Evolutionary conservation across 2,797 vertebrate genomes (phyloP), one percentile per base, ranked within the genome.

Genomic region (Momotus momota): DNA sequence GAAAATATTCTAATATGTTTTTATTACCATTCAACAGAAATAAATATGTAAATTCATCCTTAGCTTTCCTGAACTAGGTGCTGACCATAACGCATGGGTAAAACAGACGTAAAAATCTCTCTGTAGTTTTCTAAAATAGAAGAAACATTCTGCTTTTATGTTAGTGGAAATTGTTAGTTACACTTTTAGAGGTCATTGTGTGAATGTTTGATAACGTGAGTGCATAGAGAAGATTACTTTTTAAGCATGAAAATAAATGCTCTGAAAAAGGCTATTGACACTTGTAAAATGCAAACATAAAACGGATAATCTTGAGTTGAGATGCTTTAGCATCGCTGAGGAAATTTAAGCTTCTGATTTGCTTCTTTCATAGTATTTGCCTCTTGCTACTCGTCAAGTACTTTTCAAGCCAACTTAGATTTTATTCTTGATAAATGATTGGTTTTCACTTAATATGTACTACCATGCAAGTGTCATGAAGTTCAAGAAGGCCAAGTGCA

Each of bases 241-340:
- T 66, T 66, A 81, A 86, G 55, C 38, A 41, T 88, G 64, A 77
- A 91, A 92, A 77, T 83, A 73, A 95, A 78, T 81, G 31, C 18
- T 22, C 48, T 91, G 25, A 38, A 52, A 85, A 91, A 67, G 57
- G n/a, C 65, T 94, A 74, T 92, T 94, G 91, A 49, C 7, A 31
- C 70, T 81, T 95, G 71, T 78, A 88, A 85, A 94, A 93, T 89
- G n/a, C 33, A 62, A 74, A 84, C 57, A 65, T 71, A 21, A 78
- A 95, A 78, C 65, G 41, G 61, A 91, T 94, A 86, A 93, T 86
- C 72, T 93, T 83, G 35, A 75, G 45, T 27, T 66, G 69, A 83
- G n/a, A 60, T 85, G 12, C 26, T 81, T 83, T 40, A 48, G 5
- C 58, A 54, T 70, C 73, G 29, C 52, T 26, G 15, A 23, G 35